phyloP scores from a whole-genome alignment of 2,888 invertebrate genomes.

The Theretra japonica region DNA sequence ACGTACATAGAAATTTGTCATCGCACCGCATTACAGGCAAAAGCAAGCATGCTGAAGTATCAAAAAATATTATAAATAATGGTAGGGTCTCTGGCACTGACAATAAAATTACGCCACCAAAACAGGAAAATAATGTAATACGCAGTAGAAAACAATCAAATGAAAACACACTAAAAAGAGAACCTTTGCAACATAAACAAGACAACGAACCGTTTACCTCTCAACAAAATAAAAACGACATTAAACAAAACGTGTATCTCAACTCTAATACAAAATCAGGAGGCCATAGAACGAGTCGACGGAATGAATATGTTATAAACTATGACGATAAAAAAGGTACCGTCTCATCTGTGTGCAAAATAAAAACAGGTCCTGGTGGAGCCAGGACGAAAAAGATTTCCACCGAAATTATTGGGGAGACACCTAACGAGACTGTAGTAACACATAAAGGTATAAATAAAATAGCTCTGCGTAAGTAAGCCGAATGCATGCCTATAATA shows the following conservation, averaged over 20 bases:
- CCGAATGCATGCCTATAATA: constrained; percentile 70
- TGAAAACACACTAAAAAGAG: constrained; percentile 5
- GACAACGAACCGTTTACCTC: constrained; percentile 13
- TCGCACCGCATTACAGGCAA: constrained; percentile 8
- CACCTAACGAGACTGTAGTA: constrained; percentile 56
- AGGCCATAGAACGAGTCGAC: constrained; percentile 53
- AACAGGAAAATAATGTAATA: constrained; percentile 1
- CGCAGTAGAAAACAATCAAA: background rate
- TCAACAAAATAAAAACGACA: constrained; percentile 37
- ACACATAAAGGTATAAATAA: constrained; percentile 66
- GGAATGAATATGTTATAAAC: constrained; percentile 77
- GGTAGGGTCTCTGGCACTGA: background rate
- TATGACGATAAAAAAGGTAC: constrained; percentile 81
- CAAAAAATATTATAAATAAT: constrained; percentile 6
- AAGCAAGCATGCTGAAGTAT: background rate
- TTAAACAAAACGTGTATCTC: constrained; percentile 45
- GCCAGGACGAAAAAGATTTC: constrained; percentile 61
- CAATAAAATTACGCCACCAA: background rate
- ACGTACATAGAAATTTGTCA: constrained; percentile 12
- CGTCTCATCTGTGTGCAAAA: constrained; percentile 75
- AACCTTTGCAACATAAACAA: constrained; percentile 13
- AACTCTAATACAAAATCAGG: constrained; percentile 45
- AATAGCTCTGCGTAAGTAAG: constrained; percentile 79
- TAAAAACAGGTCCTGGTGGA: constrained; percentile 57
- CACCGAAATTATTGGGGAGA: constrained; percentile 59